phyloP scores from a whole-genome alignment of 2,113 vertebrate species.

The Pungitius pungitius region DNA sequence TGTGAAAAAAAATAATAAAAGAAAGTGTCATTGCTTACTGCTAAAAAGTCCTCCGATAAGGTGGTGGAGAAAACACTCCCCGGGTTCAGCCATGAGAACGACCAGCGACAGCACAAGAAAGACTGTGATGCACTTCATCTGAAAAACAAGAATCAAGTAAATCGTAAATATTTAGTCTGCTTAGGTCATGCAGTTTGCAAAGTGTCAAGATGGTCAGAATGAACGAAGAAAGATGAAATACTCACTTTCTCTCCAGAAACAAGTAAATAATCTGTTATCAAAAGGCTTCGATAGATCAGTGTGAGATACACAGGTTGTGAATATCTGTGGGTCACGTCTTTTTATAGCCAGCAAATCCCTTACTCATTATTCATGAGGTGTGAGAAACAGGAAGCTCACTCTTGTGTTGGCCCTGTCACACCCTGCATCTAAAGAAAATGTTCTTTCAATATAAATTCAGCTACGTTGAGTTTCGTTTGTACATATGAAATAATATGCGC shows the following conservation, averaged over 20 bases:
- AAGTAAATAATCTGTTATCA: background rate
- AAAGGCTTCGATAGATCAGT: background rate
- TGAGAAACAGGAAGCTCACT: background rate
- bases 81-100: constrained; percentile 52
- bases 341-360: background rate
- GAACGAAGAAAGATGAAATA: background rate
- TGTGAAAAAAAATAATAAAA: background rate
- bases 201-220: background rate
- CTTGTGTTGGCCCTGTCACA: background rate
- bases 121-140: constrained; percentile 39
- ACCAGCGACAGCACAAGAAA: constrained; percentile 54
- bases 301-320: background rate
- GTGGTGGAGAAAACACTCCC: background rate
- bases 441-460: background rate
- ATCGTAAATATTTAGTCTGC: background rate
- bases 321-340: background rate
- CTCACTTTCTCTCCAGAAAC: background rate
- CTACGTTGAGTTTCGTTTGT: background rate
- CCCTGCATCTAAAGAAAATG: background rate
- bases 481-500: no score
- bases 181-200: background rate
- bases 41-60: background rate
- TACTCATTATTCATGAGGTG: background rate
- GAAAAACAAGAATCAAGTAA: background rate
- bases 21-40: background rate